A percentile compares a stretch with the other conserved stretches of the same genome.
Conservation (phyloP, 2,888 invertebrate species). For the Anoplius nigerrimus region DNA sequence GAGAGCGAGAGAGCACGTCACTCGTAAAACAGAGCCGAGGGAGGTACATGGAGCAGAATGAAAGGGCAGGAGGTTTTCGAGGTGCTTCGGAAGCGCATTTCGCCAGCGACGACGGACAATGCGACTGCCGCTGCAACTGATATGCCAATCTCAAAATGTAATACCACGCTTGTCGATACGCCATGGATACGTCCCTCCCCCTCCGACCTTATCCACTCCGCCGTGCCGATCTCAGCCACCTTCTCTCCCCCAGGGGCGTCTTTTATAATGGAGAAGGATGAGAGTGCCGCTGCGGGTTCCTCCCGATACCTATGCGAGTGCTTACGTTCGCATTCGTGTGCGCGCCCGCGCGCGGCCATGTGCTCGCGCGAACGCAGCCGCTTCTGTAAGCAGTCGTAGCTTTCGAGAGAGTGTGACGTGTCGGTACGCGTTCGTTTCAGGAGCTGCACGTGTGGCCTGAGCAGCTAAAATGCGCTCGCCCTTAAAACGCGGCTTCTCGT, state of each 20-base stretch:
- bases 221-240: neutral
- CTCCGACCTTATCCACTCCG: neutral
- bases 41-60: constrained; percentile 26
- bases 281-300: too few relatives aligned
- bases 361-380: too few relatives aligned
- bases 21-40: constrained; percentile 43
- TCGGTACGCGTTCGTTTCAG: too few relatives aligned
- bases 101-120: constrained; percentile 36
- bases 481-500: too few relatives aligned
- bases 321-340: too few relatives aligned
- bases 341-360: too few relatives aligned
- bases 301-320: too few relatives aligned
- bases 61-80: constrained; percentile 21
- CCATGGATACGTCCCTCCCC: neutral
- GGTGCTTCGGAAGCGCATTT: constrained; percentile 38
- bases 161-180: constrained; percentile 42
- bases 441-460: too few relatives aligned
- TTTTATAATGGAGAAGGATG: constrained; percentile 2
- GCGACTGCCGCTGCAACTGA: constrained; percentile 32
- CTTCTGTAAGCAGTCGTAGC: too few relatives aligned
- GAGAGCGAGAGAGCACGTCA: neutral
- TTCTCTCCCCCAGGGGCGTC: neutral
- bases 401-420: too few relatives aligned
- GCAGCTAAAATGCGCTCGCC: too few relatives aligned
- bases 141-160: constrained; percentile 50